Base-by-base conservation (phyloP, 1,140 invertebrate species). In the Ptiloglossa arizonensis region DNA sequence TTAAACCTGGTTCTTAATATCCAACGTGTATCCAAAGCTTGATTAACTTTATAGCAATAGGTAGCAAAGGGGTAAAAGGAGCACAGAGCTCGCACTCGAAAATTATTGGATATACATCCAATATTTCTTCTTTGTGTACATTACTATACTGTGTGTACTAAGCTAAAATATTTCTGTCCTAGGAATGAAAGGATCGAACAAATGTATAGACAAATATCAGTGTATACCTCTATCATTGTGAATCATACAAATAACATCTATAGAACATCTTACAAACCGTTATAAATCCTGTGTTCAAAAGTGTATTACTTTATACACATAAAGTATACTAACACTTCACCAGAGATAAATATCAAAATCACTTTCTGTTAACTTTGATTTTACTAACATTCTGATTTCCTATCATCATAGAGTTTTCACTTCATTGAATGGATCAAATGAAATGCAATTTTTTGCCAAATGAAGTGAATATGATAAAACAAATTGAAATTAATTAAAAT, bases 401-500 rank as follows among this genome's bases (percentile, higher is more conserved):
- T 66, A 73, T 41, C 38, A 15, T 38, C n/a, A 6, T 22, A 38
- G 41, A 29, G 9, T 22, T 29, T 62, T 44, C 46, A 32, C 8
- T 27, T 60, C 29, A 38, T 56, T 1, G 50, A 64, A 54, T 6
- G 63, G 11, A 41, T 41, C 4, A 46, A 68, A 32, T 46, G 27
- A 15, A 11, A 35, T 46, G 27, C 2, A 17, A 35, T 50, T 35
- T 32, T 27, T 22, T 44, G 22, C 19, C 3, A 27, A 15, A 29
- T 17, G 22, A n/a, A 22, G 19, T 32, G 50, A 15, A 54, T 24
- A 22, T n/a, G 19, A 63, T 19, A 77, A 48, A 50, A 70, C n/a
- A 68, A 32, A 44, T 32, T 35, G 35, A 62, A 44, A 71, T 32
- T 19, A 54, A 48, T 88, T 90, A 93, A 81, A 89, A 92, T 60